Evolutionary conservation across 2,113 vertebrate genomes (phyloP).

Genomic region (Pelecanus crispus): DNA sequence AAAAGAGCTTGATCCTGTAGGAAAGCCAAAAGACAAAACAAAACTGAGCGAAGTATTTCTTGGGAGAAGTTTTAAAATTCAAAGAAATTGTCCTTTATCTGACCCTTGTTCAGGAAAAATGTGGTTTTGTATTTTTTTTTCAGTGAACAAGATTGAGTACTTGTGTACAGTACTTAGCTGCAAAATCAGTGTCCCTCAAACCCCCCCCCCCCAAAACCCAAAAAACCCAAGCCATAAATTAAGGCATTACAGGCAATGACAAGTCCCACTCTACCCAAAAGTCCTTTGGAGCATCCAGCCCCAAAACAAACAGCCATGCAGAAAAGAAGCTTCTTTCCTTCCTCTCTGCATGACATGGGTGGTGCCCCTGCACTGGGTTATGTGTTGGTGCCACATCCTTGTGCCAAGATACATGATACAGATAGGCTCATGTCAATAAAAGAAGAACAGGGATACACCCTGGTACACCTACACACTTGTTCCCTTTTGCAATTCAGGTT

Average conservation of each 20-base stretch:
- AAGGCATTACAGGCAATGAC: neutral
- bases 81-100: neutral
- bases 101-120: neutral
- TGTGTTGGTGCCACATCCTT: rapidly evolving
- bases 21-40: neutral
- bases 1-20: neutral
- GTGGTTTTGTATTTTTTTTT: neutral
- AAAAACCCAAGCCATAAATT: neutral
- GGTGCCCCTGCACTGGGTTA: neutral
- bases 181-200: neutral
- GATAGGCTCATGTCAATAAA: neutral
- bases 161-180: neutral
- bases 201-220: too few relatives aligned
- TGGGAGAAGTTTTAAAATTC: neutral
- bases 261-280: neutral
- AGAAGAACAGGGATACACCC: neutral
- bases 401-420: neutral
- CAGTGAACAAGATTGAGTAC: neutral
- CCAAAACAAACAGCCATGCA: neutral
- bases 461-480: neutral
- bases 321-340: neutral
- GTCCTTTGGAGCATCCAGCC: neutral
- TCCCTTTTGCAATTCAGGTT: neutral
- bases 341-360: neutral
- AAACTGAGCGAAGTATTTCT: neutral